phyloP scores from a whole-genome alignment of 2,113 vertebrate genomes.

The Willisornis vidua region DNA sequence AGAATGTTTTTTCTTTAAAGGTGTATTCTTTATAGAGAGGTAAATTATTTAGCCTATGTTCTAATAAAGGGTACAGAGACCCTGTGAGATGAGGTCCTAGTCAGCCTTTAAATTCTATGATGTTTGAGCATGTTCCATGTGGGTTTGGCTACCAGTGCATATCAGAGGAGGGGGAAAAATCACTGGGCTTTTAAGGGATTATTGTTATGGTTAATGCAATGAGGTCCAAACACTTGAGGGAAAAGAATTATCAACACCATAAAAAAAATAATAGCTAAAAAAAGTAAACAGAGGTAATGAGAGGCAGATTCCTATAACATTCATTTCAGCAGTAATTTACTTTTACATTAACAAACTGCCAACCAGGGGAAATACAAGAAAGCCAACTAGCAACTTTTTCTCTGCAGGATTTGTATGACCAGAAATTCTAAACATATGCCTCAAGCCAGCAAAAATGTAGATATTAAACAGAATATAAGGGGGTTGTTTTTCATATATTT shows the following conservation, averaged over 20 bases:
- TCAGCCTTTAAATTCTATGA: slow-evolving; percentile 11
- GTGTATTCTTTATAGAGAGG: neutral
- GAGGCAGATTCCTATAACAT: neutral
- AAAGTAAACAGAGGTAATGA: slow-evolving; percentile 16
- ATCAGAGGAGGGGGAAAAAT: neutral
- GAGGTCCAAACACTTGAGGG: neutral
- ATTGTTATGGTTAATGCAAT: neutral
- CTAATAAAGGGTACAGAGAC: neutral
- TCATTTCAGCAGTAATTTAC: slow-evolving; percentile 14
- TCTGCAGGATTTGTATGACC: neutral
- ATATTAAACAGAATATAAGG: neutral
- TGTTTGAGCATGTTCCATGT: neutral
- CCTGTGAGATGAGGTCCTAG: neutral
- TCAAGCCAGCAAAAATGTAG: neutral
- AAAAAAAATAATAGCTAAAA: neutral
- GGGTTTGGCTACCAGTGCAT: neutral
- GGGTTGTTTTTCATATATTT: neutral
- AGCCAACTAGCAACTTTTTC: neutral
- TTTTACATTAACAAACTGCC: slow-evolving; percentile 33
- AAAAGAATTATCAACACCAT: neutral
- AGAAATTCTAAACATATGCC: neutral
- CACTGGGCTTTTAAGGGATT: neutral
- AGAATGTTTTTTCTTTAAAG: neutral
- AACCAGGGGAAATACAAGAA: neutral
- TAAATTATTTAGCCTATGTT: neutral